phyloP scores from a whole-genome alignment of 2,113 vertebrate species.

The Cryptomyrus ogoouensis region DNA sequence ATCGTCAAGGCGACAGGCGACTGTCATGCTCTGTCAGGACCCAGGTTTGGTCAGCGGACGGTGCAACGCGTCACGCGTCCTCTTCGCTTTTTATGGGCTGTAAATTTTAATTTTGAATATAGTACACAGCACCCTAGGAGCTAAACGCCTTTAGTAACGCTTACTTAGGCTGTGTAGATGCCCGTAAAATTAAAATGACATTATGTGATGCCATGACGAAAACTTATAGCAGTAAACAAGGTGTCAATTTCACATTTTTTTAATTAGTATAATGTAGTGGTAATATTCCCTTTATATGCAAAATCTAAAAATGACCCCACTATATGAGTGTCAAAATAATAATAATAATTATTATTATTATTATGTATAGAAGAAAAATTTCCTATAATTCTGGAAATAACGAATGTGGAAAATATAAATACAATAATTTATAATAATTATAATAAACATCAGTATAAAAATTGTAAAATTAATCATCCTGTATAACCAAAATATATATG shows the following conservation, averaged over 20 bases:
- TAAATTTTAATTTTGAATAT: constrained; percentile 6
- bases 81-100: not conserved
- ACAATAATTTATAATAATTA: not conserved
- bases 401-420: not conserved
- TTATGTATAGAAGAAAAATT: not conserved
- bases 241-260: not conserved
- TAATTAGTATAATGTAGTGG: not conserved
- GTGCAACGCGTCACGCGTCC: not conserved
- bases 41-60: not conserved
- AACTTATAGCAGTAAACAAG: not conserved
- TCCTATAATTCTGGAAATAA: not conserved
- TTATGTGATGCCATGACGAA: not conserved
- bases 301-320: not conserved
- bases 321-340: not conserved
- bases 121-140: not conserved
- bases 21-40: constrained; percentile 3
- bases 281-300: not conserved
- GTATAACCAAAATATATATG: not conserved
- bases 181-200: not conserved
- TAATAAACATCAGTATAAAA: not conserved
- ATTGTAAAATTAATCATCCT: not conserved
- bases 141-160: not conserved
- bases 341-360: not conserved
- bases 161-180: not conserved
- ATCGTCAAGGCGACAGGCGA: constrained; percentile 14